Base-by-base conservation (phyloP, 2,797 vertebrate species). In the Ammospiza maritima region DNA sequence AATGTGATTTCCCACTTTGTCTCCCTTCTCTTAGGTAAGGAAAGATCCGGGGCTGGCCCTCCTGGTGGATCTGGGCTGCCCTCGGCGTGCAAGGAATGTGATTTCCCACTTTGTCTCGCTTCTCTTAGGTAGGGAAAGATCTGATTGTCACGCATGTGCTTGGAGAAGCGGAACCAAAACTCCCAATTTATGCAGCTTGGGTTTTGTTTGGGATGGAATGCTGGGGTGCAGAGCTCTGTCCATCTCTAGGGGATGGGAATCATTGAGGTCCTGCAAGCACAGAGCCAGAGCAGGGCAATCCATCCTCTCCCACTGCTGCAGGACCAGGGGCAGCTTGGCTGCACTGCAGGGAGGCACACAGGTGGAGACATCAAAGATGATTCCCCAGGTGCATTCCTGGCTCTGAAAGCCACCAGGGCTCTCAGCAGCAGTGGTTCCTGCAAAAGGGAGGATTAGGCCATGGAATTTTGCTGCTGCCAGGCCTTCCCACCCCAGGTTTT, bases 321-420 rank as follows among this genome's bases (percentile, higher is more conserved):
- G 72, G 45, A 8, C 3, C 3, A 0, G 50, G 26, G 60, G 14
- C 57, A 67, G 67, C 60, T 27, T 32, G 15, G 60, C 11, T 10
- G 16, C 74, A 4, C 56, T 57, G 45, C 42, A 34, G 62, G 21
- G 12, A 53, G 44, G 15, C 0, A 1, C 12, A 1, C 0, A 0
- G 5, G 6, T 40, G 54, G 60, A 64, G 62, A 61, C 20, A 36
- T 18, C 62, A 20, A 11, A 62, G 56, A 8, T 0, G 10, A 45
- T 23, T 75, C 38, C 38, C 12, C 45, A 12, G 17, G 9, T 1
- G 12, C 6, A 6, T 3, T 14, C 29, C n/a, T n/a, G 54, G 38
- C 70, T 78, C 79, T 38, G 30, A 47, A 71, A 40, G 50, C 50
- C n/a, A 23, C 8, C 9, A 29, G 34, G 34, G 42, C 73, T 72